Base-by-base conservation (phyloP, 2,797 vertebrate species). In the Lacerta bilineata region DNA sequence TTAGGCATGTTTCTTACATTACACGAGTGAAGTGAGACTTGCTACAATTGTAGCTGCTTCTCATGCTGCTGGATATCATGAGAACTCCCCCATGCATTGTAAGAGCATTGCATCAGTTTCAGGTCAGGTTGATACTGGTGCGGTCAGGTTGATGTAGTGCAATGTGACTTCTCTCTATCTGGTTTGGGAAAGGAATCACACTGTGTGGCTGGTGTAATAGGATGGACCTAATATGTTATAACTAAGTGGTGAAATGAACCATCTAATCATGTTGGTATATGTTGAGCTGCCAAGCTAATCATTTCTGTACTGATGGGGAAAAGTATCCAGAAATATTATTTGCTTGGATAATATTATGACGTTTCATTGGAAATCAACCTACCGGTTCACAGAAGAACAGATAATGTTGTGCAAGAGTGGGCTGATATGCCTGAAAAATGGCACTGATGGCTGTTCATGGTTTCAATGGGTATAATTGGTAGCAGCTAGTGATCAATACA, bases 401-500 rank as follows among this genome's bases (percentile, higher is more conserved):
- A 9, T 83, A 7, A 89, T 25, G 8, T 23, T 80, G 20, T 2
- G 36, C 80, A 82, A 39, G 39, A 50, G 25, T 36, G 88, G 74
- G 25, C 3, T 55, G 41, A 2, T 17, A 3, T 78, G 84, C 36
- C 8, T 8, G 4, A 27, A 64, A 41, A 59, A n/a, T 3, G 2
- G 61, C 13, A 3, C 23, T 18, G 3, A 75, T 87, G 17, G 17
- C 74, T 92, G 93, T 93, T 93, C 0, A 0, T 78, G 75, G 43
- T 69, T 33, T 78, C 84, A 78, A 8, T 82, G 77, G 72, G 7
- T 79, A 18, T 75, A 83, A 39, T 87, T 84, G 75, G 43, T 55
- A 71, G 68, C 41, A 80, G 55, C 75, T 68, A 55, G 41, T 25
- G 33, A 90, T 84, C 68, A 84, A 55, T 68, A 75, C 80, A 83